Percentiles rank a stretch among this genome's conserved stretches.
phyloP scores from a whole-genome alignment of 37 sponge, comb jelly and placozoan species.

The Tethya wilhelma region DNA sequence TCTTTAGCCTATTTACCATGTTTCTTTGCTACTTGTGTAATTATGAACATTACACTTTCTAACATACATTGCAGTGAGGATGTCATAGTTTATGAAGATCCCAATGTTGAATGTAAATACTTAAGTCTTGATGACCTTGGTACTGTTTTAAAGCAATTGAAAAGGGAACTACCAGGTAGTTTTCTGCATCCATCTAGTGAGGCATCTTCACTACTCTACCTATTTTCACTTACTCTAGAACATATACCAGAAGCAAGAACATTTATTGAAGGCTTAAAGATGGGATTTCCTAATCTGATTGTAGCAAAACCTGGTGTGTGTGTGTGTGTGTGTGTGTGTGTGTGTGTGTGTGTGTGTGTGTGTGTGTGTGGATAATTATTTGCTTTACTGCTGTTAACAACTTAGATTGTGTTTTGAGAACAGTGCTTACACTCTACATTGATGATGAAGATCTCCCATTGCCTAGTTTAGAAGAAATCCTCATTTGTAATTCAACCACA shows the following conservation, averaged over 20 bases:
- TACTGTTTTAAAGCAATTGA: neutral
- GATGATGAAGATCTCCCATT: constrained; percentile 35
- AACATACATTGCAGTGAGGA: too few species aligned
- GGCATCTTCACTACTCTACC: too few species aligned
- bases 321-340: too few species aligned
- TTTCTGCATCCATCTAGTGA: too few species aligned
- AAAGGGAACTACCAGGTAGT: neutral
- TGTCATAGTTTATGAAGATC: neutral
- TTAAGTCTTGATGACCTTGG: constrained; percentile 1
- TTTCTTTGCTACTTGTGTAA: too few species aligned
- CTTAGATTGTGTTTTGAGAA: constrained; percentile 48
- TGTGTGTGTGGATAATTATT: too few species aligned
- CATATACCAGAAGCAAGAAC: neutral
- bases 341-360: too few species aligned
- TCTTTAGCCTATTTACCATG: too few species aligned
- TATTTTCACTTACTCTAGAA: neutral
- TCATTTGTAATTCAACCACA: constrained; percentile 47
- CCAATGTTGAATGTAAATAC: neutral
- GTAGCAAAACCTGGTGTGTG: too few species aligned
- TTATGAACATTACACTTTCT: too few species aligned
- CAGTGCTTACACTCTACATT: constrained; percentile 58
- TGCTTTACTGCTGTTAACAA: too few species aligned
- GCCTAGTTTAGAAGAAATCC: constrained; percentile 64
- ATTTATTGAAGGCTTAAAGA: neutral
- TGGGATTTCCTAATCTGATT: neutral